Evolutionary conservation across 2,888 invertebrate species (phyloP).

Genomic region (Pyrgus malvae): DNA sequence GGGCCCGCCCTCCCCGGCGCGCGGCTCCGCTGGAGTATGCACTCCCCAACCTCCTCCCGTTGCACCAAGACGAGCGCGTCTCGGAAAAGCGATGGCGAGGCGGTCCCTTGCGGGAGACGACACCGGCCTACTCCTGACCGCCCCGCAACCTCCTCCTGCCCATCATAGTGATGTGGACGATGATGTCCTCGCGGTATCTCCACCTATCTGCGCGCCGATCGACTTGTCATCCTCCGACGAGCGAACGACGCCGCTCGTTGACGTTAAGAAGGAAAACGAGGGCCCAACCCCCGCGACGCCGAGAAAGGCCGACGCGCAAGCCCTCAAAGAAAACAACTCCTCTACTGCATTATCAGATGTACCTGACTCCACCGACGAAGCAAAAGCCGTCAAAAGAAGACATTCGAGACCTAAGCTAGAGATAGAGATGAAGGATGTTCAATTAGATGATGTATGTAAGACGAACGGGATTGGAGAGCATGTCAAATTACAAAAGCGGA

Average conservation of each 20-base stretch:
- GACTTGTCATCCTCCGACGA: slow-evolving; percentile 77
- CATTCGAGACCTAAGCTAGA: slow-evolving; percentile 73
- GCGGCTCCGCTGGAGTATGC: slow-evolving; percentile 85
- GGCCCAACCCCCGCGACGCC: slow-evolving; percentile 62
- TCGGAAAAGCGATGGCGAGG: slow-evolving; percentile 85
- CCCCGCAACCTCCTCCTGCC: slow-evolving; percentile 50
- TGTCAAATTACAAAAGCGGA: slow-evolving; percentile 76
- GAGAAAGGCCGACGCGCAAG: slow-evolving; percentile 69
- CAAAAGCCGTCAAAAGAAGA: slow-evolving; percentile 67
- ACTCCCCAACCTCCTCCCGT: slow-evolving; percentile 81
- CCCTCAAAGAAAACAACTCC: slow-evolving; percentile 68
- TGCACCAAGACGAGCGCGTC: slow-evolving; percentile 70
- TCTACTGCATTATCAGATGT: slow-evolving; percentile 49
- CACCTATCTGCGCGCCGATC: slow-evolving; percentile 68
- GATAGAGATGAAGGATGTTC: slow-evolving; percentile 74
- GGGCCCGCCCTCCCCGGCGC: slow-evolving; percentile 85
- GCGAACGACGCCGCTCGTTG: slow-evolving; percentile 66
- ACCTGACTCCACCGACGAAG: slow-evolving; percentile 48
- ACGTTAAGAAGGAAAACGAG: slow-evolving; percentile 75
- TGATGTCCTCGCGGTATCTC: slow-evolving; percentile 75
- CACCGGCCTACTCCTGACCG: slow-evolving; percentile 71
- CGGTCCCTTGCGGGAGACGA: slow-evolving; percentile 81
- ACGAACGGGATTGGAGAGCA: slow-evolving; percentile 79
- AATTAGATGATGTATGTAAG: slow-evolving; percentile 69
- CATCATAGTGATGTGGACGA: slow-evolving; percentile 76